Conservation (phyloP, 2,888 invertebrate genomes). For the Cotesia congregata region DNA sequence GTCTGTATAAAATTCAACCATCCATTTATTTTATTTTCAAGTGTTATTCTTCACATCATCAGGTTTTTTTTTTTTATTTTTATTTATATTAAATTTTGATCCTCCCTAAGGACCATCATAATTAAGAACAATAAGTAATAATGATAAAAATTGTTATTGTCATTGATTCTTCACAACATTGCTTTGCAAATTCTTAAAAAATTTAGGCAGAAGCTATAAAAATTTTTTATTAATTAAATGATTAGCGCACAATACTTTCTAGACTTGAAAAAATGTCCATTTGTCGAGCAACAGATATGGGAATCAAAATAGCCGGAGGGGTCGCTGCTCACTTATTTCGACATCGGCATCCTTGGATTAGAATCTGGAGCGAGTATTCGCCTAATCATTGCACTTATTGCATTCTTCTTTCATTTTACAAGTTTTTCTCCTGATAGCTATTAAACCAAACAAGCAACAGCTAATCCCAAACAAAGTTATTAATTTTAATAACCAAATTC, state of each 20-base stretch:
- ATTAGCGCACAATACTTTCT: slow-evolving; percentile 24
- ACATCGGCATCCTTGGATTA: slow-evolving; percentile 65
- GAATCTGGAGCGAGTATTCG: slow-evolving; percentile 50
- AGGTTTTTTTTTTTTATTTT: too few relatives aligned
- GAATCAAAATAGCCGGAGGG: slow-evolving; percentile 60
- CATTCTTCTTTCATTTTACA: not conserved
- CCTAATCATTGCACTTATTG: not conserved
- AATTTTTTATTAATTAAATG: slow-evolving; percentile 8
- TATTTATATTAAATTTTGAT: too few relatives aligned
- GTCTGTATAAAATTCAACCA: not conserved
- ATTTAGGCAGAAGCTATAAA: not conserved
- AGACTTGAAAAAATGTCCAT: slow-evolving; percentile 20
- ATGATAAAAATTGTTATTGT: too few relatives aligned
- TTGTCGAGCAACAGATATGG: slow-evolving; percentile 57
- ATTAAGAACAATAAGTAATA: too few relatives aligned
- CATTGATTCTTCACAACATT: too few relatives aligned
- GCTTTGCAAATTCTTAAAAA: too few relatives aligned
- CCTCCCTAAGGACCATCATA: too few relatives aligned
- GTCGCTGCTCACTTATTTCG: slow-evolving; percentile 54
- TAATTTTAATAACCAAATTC: not conserved
- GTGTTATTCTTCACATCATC: too few relatives aligned
- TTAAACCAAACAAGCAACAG: too few relatives aligned
- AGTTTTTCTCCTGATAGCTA: not conserved
- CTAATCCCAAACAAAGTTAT: not conserved
- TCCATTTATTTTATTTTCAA: not conserved